phyloP scores from a whole-genome alignment of 2,888 invertebrate species.

The Muschampia plurimacula region DNA sequence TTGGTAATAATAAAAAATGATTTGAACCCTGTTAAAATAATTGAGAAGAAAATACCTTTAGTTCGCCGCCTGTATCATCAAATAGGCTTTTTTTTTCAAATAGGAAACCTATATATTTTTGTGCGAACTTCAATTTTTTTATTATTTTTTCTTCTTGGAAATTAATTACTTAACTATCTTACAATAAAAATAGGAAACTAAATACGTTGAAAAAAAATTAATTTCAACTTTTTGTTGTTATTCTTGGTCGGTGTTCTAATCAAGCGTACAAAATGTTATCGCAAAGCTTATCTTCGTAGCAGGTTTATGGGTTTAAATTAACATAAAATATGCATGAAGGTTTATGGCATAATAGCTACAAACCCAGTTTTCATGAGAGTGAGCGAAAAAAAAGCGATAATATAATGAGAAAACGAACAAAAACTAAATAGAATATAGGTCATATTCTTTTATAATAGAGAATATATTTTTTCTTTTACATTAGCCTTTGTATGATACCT shows the following conservation, averaged over 20 bases:
- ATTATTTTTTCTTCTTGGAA: too few relatives aligned
- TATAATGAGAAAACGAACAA: slow-evolving; percentile 4
- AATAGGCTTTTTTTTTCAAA: too few relatives aligned
- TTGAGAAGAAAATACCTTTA: too few relatives aligned
- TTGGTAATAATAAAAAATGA: too few relatives aligned
- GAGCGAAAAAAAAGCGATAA: slow-evolving; percentile 3
- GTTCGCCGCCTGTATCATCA: too few relatives aligned
- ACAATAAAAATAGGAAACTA: too few relatives aligned
- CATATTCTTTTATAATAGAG: not conserved
- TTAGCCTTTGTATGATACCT: not conserved
- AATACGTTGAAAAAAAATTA: too few relatives aligned
- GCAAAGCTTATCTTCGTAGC: not conserved
- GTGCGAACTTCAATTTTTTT: too few relatives aligned
- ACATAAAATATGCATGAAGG: slow-evolving; percentile 23
- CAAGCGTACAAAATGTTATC: slow-evolving; percentile 3
- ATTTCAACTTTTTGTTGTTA: not conserved
- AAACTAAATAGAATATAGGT: not conserved
- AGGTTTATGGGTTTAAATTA: slow-evolving; percentile 13
- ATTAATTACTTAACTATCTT: too few relatives aligned
- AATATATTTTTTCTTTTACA: slow-evolving; percentile 5
- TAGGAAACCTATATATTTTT: too few relatives aligned
- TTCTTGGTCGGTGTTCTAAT: not conserved
- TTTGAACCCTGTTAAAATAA: too few relatives aligned
- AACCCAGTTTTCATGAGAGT: slow-evolving; percentile 2
- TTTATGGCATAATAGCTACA: slow-evolving; percentile 12